Evolutionary conservation across 1,140 invertebrate genomes (phyloP).

Genomic region (Harpegnathos saltator): DNA sequence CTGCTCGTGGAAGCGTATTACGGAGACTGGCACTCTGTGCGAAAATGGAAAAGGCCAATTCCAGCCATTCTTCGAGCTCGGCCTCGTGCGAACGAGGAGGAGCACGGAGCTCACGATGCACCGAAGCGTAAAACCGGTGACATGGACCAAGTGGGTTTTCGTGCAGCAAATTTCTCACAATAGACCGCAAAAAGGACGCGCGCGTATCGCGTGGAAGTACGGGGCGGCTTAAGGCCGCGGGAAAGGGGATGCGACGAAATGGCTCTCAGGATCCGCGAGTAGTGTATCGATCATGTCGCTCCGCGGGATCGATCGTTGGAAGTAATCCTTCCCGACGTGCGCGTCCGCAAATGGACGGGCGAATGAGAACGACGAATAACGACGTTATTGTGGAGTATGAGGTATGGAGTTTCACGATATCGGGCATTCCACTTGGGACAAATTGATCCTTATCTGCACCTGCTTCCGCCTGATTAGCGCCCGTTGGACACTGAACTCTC

Average conservation of each 20-base stretch:
- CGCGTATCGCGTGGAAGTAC: slow-evolving; percentile 16
- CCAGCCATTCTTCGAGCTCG: slow-evolving; percentile 75
- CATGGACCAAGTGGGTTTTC: slow-evolving; percentile 79
- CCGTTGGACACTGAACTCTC: too few relatives aligned
- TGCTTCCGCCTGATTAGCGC: background rate
- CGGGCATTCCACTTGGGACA: background rate
- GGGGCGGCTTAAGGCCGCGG: slow-evolving; percentile 31
- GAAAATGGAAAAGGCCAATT: slow-evolving; percentile 78
- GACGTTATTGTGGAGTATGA: too few relatives aligned
- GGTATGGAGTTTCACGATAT: background rate
- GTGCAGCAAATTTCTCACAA: slow-evolving; percentile 71
- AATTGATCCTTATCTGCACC: background rate
- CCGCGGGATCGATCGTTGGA: slow-evolving; percentile 12
- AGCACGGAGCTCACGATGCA: slow-evolving; percentile 67
- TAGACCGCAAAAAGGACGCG: slow-evolving; percentile 71
- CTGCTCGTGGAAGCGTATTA: slow-evolving; percentile 58
- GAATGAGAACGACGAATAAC: background rate
- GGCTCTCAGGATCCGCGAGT: background rate
- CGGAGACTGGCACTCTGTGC: slow-evolving; percentile 51
- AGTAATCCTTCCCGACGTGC: slow-evolving; percentile 37
- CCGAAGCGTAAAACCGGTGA: slow-evolving; percentile 78
- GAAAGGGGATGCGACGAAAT: slow-evolving; percentile 53
- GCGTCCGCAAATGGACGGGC: background rate
- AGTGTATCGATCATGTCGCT: slow-evolving; percentile 35
- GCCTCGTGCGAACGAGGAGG: slow-evolving; percentile 73